A percentile compares a stretch with the other conserved stretches of the same genome.
phyloP scores from a whole-genome alignment of 2,113 vertebrate genomes.

The Cinclus mexicanus region DNA sequence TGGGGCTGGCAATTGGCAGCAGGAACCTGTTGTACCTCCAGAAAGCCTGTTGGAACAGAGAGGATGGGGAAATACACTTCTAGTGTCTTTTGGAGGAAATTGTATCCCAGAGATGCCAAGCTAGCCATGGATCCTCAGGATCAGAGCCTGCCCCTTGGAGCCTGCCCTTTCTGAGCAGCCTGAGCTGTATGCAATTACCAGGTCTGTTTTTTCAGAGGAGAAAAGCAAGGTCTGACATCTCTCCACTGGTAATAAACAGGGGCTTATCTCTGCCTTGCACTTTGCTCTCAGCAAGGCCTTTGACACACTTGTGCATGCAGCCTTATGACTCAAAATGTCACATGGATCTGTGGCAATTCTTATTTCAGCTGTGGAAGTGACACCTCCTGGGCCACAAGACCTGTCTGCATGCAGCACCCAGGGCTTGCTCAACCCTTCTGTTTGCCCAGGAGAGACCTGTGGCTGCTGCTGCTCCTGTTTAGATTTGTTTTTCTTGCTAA shows the following conservation, averaged over 20 bases:
- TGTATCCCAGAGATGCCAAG: not conserved
- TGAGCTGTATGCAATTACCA: not conserved
- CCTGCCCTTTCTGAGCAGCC: not conserved
- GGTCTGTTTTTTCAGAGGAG: not conserved
- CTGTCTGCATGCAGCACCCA: fast-evolving
- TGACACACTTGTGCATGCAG: not conserved
- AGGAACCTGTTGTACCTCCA: not conserved
- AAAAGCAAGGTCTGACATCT: not conserved
- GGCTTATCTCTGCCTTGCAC: not conserved
- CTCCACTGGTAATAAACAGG: not conserved
- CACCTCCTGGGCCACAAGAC: fast-evolving
- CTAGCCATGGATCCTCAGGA: not conserved
- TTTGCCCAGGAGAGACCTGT: not conserved
- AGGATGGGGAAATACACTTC: not conserved
- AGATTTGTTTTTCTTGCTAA: not conserved
- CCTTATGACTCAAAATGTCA: not conserved
- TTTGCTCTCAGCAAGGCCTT: not conserved
- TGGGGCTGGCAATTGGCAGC: fast-evolving
- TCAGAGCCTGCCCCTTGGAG: not conserved
- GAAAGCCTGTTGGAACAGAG: not conserved
- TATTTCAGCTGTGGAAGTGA: not conserved
- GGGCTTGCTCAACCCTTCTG: not conserved
- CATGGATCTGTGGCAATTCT: not conserved
- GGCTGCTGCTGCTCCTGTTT: not conserved
- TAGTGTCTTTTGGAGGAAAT: not conserved